phyloP scores from a whole-genome alignment of 2,797 vertebrate genomes.

The Sandelia bainsii region DNA sequence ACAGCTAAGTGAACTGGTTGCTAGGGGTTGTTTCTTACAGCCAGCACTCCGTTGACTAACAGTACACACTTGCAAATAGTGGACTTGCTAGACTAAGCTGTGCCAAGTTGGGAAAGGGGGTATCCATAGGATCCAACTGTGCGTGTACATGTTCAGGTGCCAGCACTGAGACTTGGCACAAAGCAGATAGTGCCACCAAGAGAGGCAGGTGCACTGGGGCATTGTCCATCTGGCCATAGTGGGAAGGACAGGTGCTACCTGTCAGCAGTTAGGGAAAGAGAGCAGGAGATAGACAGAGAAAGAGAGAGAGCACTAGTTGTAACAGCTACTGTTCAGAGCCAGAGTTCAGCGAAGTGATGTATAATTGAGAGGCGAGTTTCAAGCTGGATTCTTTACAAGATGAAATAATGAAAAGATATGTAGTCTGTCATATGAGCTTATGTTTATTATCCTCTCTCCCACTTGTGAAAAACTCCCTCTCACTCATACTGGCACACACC shows the following conservation, averaged over 20 bases:
- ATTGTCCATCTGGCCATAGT: conserved; percentile 75
- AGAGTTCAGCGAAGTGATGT: conserved; percentile 19
- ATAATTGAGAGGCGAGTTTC: conserved; percentile 34
- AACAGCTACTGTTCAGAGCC: conserved; percentile 16
- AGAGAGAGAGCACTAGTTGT: not conserved
- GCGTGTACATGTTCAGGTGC: conserved; percentile 43
- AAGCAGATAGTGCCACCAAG: conserved; percentile 46
- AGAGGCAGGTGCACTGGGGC: conserved; percentile 64
- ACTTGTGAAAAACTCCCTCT: not conserved
- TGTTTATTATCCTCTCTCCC: conserved; percentile 16
- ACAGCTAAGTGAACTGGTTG: no score
- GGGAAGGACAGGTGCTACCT: conserved; percentile 72
- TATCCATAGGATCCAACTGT: conserved; percentile 45
- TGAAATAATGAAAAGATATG: conserved; percentile 25
- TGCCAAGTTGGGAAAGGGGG: conserved; percentile 44
- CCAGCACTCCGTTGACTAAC: conserved; percentile 8
- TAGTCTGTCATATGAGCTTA: conserved; percentile 16
- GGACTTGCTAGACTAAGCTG: not conserved
- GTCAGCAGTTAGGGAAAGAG: conserved; percentile 46
- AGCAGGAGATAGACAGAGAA: not conserved
- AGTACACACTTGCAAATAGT: conserved; percentile 1
- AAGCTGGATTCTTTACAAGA: conserved; percentile 8
- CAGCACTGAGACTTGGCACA: conserved; percentile 65
- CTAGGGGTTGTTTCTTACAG: not conserved
- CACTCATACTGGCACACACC: not conserved